Conservation (phyloP, 2,888 invertebrate species). For the Cotesia congregata region DNA sequence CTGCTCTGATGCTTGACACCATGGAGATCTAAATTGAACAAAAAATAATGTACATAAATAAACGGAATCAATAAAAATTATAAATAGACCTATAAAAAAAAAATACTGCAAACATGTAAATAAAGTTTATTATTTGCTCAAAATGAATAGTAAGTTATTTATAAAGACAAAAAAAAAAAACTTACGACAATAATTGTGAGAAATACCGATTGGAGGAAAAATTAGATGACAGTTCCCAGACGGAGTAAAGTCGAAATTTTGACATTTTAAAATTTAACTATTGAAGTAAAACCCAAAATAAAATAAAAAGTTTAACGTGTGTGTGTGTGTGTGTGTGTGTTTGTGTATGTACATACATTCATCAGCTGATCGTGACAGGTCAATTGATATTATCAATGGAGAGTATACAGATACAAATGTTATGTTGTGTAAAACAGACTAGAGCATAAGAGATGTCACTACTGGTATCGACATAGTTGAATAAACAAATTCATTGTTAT, state of each 20-base stretch:
- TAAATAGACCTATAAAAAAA: neutral
- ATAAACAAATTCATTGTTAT: neutral
- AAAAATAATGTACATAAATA: conserved; percentile 17
- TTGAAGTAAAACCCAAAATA: neutral
- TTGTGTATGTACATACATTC: neutral
- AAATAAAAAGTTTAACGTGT: neutral
- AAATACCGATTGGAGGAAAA: conserved; percentile 67
- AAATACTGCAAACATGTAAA: neutral
- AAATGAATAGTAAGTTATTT: neutral
- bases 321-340: neutral
- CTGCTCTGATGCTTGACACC: conserved; percentile 53
- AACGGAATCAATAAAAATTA: neutral
- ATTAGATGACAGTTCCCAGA: conserved; percentile 67
- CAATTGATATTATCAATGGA: conserved; percentile 4
- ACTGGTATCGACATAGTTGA: neutral
- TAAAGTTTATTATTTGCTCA: neutral
- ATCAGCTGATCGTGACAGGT: conserved; percentile 28
- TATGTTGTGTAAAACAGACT: neutral
- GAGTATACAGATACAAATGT: neutral
- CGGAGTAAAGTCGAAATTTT: conserved; percentile 60
- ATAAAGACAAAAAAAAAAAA: conserved; percentile 37
- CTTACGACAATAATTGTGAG: conserved; percentile 66
- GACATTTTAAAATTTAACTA: conserved; percentile 55
- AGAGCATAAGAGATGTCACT: neutral
- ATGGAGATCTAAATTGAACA: conserved; percentile 56